Evolutionary conservation across 37 sponge, comb jelly and placozoan genomes (phyloP), one percentile per base, ranked within the genome.

Genomic region (Chondrosia reniformis): DNA sequence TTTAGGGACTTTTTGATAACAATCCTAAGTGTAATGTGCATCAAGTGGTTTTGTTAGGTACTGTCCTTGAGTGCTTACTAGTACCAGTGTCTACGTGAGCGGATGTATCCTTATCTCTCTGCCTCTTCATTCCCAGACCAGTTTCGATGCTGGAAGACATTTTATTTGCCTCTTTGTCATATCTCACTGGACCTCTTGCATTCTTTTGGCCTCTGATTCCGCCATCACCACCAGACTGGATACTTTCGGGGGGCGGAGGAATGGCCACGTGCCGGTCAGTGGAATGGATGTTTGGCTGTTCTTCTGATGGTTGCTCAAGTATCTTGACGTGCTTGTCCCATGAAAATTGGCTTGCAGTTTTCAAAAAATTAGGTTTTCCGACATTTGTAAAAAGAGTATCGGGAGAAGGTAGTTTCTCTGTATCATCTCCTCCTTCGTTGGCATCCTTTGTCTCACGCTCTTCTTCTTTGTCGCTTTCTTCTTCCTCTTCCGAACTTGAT

Each of bases 331-430:
- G 74, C 5, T 63, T 75, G 76, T 92, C 88, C 93, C 93, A 92
- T 56, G 88, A 73, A 10, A 92, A 42, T 24, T 84, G 25, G 15
- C 56, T 10, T 15, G 77, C 45, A 33, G 71, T 67, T 33, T 76
- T 75, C 17, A 92, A 67, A 63, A 92, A 92, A 21, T 91, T 59
- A 33, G 93, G 93, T 34, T 42, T 82, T 30, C 83, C 77, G 0
- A 92, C 89, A 36, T 76, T 81, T 9, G 79, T 62, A 52, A 92
- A 92, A 5, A 92, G 83, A 6, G 86, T 85, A 58, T 81, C 69
- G 13, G 93, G 93, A 46, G 93, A 88, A 19, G 93, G 89, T 7
- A 92, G 80, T 52, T 92, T 92, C 39, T 76, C 63, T 27, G 25
- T 5, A 15, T 75, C 66, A 8, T 80, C 41, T n/a, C 33, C 17